These are phyloP conservation scores for Orchesella flavescens DNA, from an alignment of 2,888 invertebrate species.

Conservation along the genomic window DNA sequence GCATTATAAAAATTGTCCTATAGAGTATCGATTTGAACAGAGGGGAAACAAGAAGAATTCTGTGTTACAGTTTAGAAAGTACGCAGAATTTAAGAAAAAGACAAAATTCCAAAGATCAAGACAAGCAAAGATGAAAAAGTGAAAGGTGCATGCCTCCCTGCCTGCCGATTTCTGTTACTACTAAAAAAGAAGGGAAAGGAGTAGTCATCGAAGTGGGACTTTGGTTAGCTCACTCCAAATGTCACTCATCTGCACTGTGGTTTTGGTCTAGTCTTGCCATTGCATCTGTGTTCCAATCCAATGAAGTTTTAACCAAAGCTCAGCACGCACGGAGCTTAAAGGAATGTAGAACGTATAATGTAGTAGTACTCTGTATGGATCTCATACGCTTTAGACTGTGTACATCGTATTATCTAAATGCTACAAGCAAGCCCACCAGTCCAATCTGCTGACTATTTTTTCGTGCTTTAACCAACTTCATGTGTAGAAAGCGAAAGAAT, in stretches of 20 bases:
- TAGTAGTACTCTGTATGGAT: no score
- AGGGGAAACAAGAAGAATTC: not conserved
- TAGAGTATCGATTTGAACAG: slow-evolving; percentile 44
- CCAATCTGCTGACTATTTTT: slow-evolving; percentile 6
- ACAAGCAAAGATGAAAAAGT: not conserved
- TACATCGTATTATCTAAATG: not conserved
- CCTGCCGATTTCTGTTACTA: not conserved
- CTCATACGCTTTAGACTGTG: not conserved
- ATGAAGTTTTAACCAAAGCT: slow-evolving; percentile 16
- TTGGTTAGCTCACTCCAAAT: not conserved
- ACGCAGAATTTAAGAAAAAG: not conserved
- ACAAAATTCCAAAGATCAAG: not conserved
- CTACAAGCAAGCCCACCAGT: not conserved
- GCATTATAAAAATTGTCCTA: not conserved
- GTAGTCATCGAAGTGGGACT: slow-evolving; percentile 38
- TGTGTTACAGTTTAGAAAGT: no score
- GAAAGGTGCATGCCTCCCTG: not conserved
- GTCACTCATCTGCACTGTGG: slow-evolving; percentile 29
- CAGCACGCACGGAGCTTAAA: not conserved
- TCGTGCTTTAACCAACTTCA: not conserved
- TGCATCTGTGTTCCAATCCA: not conserved
- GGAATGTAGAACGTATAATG: no score
- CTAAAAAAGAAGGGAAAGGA: slow-evolving; percentile 17
- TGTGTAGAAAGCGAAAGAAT: not conserved
- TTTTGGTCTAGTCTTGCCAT: not conserved